phyloP scores from a whole-genome alignment of 2,113 vertebrate species.

The Sisor rabdophorus region DNA sequence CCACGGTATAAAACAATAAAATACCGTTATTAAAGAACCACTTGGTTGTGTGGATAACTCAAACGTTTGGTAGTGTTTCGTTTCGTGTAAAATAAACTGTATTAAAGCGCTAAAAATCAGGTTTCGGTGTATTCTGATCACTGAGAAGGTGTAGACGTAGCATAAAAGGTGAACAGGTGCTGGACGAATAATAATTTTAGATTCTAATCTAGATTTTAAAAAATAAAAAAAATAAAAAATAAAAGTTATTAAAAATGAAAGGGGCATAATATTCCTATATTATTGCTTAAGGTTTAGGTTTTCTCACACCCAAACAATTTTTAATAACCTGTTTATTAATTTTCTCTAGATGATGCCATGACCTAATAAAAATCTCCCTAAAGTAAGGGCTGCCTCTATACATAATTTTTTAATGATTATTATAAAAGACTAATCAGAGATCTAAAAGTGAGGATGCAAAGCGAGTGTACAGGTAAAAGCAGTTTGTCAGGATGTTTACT shows the following conservation, averaged over 20 bases:
- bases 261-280: neutral
- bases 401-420: neutral
- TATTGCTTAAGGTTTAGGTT: neutral
- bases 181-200: neutral
- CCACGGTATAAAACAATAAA: too few relatives aligned
- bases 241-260: neutral
- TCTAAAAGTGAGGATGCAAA: neutral
- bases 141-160: too few relatives aligned
- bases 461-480: conserved; percentile 27
- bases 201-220: too few relatives aligned
- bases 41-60: too few relatives aligned
- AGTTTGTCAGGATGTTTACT: conserved; percentile 45
- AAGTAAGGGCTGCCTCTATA: neutral
- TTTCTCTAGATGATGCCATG: neutral
- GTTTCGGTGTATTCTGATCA: neutral
- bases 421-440: neutral
- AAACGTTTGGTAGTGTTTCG: too few relatives aligned
- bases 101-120: neutral
- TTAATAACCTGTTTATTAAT: neutral
- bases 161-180: neutral
- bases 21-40: too few relatives aligned
- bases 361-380: neutral
- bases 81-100: too few relatives aligned
- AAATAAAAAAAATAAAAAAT: too few relatives aligned
- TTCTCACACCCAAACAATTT: neutral